These are phyloP conservation scores for Epinephelus moara DNA, from an alignment of 2,113 vertebrate genomes.

Conservation along the genomic window DNA sequence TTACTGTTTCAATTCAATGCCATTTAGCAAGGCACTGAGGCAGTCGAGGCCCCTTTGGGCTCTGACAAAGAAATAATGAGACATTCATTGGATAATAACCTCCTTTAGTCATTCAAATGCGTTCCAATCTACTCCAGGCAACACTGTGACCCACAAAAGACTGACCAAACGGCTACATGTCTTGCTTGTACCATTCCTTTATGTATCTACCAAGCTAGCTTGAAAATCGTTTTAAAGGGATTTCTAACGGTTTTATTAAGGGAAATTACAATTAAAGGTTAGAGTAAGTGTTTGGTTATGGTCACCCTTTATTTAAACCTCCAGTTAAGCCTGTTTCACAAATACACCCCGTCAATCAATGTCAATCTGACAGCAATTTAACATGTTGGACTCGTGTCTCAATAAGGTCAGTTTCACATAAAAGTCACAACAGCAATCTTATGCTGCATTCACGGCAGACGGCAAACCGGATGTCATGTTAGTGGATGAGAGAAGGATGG, in stretches of 20 bases:
- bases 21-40: constrained; percentile 31
- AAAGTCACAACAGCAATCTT: too few relatives aligned
- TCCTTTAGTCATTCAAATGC: constrained; percentile 58
- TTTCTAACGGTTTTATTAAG: background rate
- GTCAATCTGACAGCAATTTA: background rate
- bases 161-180: constrained; percentile 33
- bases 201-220: background rate
- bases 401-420: background rate
- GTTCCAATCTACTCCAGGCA: constrained; percentile 50
- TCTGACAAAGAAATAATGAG: constrained; percentile 52
- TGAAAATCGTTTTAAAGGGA: background rate
- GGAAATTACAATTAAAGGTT: too few relatives aligned
- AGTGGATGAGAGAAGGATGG: too few relatives aligned
- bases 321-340: background rate
- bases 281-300: background rate
- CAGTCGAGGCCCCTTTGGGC: constrained; percentile 38
- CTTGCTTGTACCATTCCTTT: constrained; percentile 3
- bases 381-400: background rate
- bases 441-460: too few relatives aligned
- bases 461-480: too few relatives aligned
- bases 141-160: constrained; percentile 46
- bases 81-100: constrained; percentile 63
- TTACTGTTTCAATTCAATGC: constrained; percentile 50
- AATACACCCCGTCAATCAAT: background rate
- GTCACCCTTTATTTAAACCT: background rate